phyloP scores from a whole-genome alignment of 2,797 vertebrate genomes.

The Arnoldichthys spilopterus region DNA sequence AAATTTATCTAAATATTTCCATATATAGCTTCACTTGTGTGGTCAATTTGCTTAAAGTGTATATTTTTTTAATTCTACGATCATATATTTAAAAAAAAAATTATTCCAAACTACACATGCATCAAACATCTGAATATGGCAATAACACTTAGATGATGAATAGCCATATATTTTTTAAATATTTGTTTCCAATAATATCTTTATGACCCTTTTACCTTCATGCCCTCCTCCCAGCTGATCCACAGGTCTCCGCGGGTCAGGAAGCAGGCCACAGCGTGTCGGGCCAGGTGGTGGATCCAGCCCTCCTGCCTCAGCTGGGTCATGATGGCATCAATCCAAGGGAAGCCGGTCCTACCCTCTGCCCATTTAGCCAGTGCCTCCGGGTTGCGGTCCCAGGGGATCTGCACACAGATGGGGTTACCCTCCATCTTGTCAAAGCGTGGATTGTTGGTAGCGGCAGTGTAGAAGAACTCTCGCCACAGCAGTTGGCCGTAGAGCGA shows the following conservation, averaged over 20 bases:
- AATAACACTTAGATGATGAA: neutral
- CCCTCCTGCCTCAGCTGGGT: slow-evolving; percentile 95
- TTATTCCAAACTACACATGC: too few relatives aligned
- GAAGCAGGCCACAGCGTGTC: slow-evolving; percentile 84
- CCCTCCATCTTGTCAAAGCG: slow-evolving; percentile 83
- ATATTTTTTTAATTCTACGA: too few relatives aligned
- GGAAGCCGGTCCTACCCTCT: slow-evolving; percentile 93
- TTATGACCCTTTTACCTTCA: slow-evolving; percentile 70
- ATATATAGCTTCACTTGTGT: too few relatives aligned
- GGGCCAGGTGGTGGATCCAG: slow-evolving; percentile 95
- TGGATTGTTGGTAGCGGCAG: slow-evolving; percentile 80
- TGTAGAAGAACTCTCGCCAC: slow-evolving; percentile 84
- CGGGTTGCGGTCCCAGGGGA: slow-evolving; percentile 79
- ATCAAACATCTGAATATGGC: too few relatives aligned
- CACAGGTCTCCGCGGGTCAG: slow-evolving; percentile 82
- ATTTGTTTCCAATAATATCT: neutral
- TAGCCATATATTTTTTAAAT: too few relatives aligned
- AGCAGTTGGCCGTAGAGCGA: slow-evolving; percentile 82
- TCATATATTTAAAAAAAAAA: too few relatives aligned
- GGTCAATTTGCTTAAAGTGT: too few relatives aligned
- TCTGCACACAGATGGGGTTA: slow-evolving; percentile 82
- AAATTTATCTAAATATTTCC: too few relatives aligned
- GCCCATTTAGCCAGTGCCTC: slow-evolving; percentile 83
- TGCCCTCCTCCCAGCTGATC: slow-evolving; percentile 85
- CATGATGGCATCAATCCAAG: slow-evolving; percentile 99